phyloP scores from a whole-genome alignment of 2,113 vertebrate genomes.

The Willisornis vidua region DNA sequence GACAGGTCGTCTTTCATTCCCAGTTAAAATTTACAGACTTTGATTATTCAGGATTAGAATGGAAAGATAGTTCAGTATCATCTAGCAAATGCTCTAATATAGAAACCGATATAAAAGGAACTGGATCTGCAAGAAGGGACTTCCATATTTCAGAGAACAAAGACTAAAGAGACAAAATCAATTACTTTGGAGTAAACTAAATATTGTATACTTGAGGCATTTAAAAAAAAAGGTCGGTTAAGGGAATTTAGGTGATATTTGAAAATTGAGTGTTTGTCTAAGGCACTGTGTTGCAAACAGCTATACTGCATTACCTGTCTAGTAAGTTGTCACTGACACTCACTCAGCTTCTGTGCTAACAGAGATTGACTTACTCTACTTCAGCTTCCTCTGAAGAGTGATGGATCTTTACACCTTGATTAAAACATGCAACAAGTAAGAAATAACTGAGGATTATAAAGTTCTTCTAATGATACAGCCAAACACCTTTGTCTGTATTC shows the following conservation, averaged over 20 bases:
- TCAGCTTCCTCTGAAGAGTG: background rate
- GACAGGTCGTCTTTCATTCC: background rate
- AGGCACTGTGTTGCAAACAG: background rate
- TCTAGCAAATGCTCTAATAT: background rate
- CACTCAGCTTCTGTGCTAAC: background rate
- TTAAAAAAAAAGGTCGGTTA: background rate
- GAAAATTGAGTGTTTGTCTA: background rate
- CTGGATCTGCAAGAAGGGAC: background rate
- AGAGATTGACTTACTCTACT: background rate
- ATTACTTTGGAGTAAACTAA: background rate
- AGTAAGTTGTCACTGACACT: background rate
- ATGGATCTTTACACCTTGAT: background rate
- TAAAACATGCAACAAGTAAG: background rate
- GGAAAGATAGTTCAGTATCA: background rate
- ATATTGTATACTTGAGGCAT: background rate
- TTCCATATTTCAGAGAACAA: background rate
- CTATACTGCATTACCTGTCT: background rate
- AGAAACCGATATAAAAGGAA: background rate
- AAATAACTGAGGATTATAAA: background rate
- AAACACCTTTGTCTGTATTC: background rate
- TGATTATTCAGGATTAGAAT: background rate
- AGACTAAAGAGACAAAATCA: background rate
- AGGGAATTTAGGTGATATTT: background rate
- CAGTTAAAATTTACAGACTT: background rate
- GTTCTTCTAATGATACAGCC: background rate